These are phyloP conservation scores for Bombylius discolor DNA, from an alignment of 2,888 invertebrate species.

Conservation along the genomic window DNA sequence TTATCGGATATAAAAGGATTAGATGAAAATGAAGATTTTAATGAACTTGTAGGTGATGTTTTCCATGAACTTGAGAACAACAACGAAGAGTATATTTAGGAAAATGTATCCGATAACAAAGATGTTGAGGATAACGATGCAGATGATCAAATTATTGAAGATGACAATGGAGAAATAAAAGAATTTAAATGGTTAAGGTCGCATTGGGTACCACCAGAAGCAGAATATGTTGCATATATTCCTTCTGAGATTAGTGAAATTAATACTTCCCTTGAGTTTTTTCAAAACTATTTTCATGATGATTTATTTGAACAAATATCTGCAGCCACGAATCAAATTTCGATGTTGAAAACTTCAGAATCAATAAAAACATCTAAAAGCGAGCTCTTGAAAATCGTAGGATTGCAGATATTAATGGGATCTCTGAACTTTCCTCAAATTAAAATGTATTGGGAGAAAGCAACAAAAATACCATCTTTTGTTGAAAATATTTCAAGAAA, in stretches of 20 bases:
- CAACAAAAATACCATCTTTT: conserved; percentile 3
- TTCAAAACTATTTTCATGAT: conserved; percentile 8
- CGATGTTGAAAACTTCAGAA: not conserved
- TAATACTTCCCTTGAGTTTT: conserved; percentile 3
- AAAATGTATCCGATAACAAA: not conserved
- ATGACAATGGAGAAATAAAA: too few relatives aligned
- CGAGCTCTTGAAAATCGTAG: conserved; percentile 2
- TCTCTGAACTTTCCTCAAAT: conserved; percentile 7
- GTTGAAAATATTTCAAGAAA: conserved; percentile 1
- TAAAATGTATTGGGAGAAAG: conserved; percentile 7
- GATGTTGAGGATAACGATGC: not conserved
- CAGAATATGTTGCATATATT: too few relatives aligned
- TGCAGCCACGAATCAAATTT: conserved; percentile 3
- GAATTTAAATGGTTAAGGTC: too few relatives aligned
- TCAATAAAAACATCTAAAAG: not conserved
- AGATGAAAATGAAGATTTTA: conserved; percentile 1
- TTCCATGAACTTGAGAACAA: not conserved
- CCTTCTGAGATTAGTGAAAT: conserved; percentile 1
- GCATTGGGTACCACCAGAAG: too few relatives aligned
- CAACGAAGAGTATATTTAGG: not conserved
- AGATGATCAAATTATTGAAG: too few relatives aligned
- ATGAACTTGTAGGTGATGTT: not conserved
- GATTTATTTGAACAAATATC: conserved; percentile 3
- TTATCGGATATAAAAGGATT: conserved; percentile 5
- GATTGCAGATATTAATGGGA: conserved; percentile 3